Evolutionary conservation across 2,888 invertebrate species (phyloP), one percentile per base, ranked within the genome.

Genomic region (Eristalis tenax): DNA sequence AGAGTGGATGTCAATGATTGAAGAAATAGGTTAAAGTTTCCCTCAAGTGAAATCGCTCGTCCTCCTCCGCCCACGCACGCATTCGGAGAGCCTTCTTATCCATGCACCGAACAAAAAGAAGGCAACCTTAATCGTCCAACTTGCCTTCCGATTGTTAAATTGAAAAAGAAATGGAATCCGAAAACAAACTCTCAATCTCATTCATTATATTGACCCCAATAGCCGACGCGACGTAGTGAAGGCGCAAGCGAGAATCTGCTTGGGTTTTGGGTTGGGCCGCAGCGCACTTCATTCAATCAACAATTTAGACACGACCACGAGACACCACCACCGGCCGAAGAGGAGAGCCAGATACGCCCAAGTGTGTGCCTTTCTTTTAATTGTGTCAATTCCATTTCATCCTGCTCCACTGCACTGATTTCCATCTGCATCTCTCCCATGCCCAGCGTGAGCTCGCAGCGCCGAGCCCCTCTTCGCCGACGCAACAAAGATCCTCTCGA

Each of bases 371-470:
- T 83, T 87, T 76, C 76, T 83, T 76, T 83, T 87, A 87, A 87
- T 87, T 87, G 87, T 87, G 87, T 87, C 87, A 87, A 76, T 83
- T 83, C 80, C 75, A 80, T 76, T 87, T 83, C 79, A 83, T 83
- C 87, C 87, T 87, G 87, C 76, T 87, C 87, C 83, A 87, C 83
- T 87, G 87, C 87, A 83, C 87, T 87, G 87, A 87, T 87, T 87
- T 83, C 50, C 87, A 87, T 87, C 79, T 79, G 82, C 70, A 71
- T 59, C 65, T 65, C 18, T 18, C 15, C 43, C 63, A 69, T 68
- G 64, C 75, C 22, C 82, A 75, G 83, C 83, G 74, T 79, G 86
- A 66, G 63, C 61, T 78, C 64, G 26, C 6, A 8, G 38, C 38
- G 59, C 56, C 10, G 32, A 0, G 32, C 32, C 32, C 32, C 32